These are phyloP conservation scores for human DNA, from an alignment of 2,113 vertebrate genomes.

Conservation along the genomic window GRCh38 chr7:125436501-125437000, in stretches of 20 bases:
- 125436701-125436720: conserved; percentile 1
- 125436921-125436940: no score
- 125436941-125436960: no score
- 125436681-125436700: background rate
- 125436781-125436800: no score
- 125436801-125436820: no score
- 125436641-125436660: background rate
- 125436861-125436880: no score
- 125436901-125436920: no score
- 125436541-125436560: background rate
- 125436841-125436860: no score
- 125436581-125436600: background rate
- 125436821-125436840: no score
- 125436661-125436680: background rate
- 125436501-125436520: background rate
- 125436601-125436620: background rate
- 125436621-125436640: background rate
- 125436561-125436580: background rate
- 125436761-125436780: background rate
- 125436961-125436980: no score
- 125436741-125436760: background rate
- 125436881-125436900: no score
- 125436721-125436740: background rate
- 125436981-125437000: no score
- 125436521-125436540: background rate